These are phyloP conservation scores for Nesidiocoris tenuis DNA, from an alignment of 2,888 invertebrate genomes.

Conservation along the genomic window DNA sequence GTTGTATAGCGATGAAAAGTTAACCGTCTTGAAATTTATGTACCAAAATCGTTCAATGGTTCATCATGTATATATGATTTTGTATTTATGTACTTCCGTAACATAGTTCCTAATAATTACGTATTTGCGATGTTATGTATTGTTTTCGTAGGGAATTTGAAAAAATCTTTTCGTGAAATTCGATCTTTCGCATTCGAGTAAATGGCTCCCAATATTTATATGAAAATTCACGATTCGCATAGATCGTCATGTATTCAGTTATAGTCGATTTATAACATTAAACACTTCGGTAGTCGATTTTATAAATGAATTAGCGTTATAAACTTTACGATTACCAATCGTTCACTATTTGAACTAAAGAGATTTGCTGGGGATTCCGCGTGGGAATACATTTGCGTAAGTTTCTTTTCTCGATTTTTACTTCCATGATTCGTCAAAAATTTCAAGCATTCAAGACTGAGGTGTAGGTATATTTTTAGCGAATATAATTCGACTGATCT, in stretches of 20 bases:
- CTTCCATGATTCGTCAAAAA: too few relatives aligned
- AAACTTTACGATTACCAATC: slow-evolving; percentile 37
- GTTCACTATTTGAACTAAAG: slow-evolving; percentile 45
- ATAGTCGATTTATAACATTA: too few relatives aligned
- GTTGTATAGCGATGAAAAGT: slow-evolving; percentile 19
- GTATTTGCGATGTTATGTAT: slow-evolving; percentile 36
- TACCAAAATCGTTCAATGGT: slow-evolving; percentile 9
- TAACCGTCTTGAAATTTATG: slow-evolving; percentile 11
- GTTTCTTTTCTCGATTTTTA: too few relatives aligned
- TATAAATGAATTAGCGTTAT: background rate
- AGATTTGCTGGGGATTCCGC: too few relatives aligned
- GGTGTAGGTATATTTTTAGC: too few relatives aligned
- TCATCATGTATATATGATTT: slow-evolving; percentile 45
- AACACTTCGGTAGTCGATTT: slow-evolving; percentile 3
- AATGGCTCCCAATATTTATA: too few relatives aligned
- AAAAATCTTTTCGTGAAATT: background rate
- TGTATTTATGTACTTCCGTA: slow-evolving; percentile 48
- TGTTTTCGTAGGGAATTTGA: slow-evolving; percentile 4
- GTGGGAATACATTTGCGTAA: too few relatives aligned
- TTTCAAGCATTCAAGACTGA: too few relatives aligned
- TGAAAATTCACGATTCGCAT: too few relatives aligned
- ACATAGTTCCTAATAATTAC: slow-evolving; percentile 49
- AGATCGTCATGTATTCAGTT: too few relatives aligned
- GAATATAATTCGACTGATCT: too few relatives aligned
- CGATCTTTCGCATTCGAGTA: background rate